Conservation (phyloP, 2,113 vertebrate genomes). For the Penelope pileata region DNA sequence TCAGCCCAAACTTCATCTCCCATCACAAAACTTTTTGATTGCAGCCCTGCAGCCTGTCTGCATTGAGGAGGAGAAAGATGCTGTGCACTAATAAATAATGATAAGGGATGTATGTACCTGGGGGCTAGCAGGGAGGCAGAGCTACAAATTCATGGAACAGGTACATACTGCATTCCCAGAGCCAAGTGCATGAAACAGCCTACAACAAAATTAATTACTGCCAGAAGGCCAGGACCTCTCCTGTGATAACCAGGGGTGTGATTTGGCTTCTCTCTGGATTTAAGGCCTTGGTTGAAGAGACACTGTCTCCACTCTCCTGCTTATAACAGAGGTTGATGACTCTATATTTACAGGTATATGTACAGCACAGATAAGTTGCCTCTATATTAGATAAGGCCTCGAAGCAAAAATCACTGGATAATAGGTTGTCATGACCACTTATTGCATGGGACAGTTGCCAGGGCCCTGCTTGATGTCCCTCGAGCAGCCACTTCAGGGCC, state of each 20-base stretch:
- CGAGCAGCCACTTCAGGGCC: background rate
- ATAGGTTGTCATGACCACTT: background rate
- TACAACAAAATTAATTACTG: background rate
- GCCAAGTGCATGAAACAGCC: background rate
- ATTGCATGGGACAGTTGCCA: background rate
- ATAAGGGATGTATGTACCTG: background rate
- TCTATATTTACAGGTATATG: background rate
- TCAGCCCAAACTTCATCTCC: background rate
- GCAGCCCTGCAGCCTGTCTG: background rate
- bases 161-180: background rate
- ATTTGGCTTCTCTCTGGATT: background rate
- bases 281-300: background rate
- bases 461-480: background rate
- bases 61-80: background rate
- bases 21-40: background rate
- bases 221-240: background rate
- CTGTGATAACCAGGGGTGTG: background rate
- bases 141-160: background rate
- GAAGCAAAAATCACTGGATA: background rate
- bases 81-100: background rate
- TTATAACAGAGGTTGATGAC: background rate
- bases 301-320: background rate
- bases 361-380: background rate
- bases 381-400: background rate
- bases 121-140: background rate